These are phyloP conservation scores for Eonycteris spelaea DNA, from an alignment of 2,113 vertebrate genomes.

Conservation along the genomic window DNA sequence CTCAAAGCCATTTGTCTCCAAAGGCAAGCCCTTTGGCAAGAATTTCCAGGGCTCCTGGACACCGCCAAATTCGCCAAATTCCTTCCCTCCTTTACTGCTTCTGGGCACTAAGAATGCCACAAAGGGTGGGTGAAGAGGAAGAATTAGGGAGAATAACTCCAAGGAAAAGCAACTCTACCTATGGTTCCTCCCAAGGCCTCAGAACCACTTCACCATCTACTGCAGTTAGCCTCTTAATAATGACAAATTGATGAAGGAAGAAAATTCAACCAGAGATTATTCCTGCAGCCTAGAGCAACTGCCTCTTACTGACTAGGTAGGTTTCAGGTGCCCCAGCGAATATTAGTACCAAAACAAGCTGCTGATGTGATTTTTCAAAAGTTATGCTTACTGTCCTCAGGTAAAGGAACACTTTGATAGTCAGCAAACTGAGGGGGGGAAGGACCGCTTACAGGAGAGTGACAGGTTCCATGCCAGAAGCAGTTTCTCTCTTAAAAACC, in stretches of 20 bases:
- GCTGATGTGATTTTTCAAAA: neutral
- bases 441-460: neutral
- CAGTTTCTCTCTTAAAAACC: neutral
- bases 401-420: neutral
- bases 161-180: neutral
- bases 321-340: no score
- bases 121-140: neutral
- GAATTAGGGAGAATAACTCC: neutral
- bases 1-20: neutral
- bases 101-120: neutral
- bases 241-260: neutral
- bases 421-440: neutral
- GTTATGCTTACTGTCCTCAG: neutral
- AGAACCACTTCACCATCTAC: neutral
- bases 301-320: neutral
- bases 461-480: neutral
- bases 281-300: no score
- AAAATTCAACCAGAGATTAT: neutral
- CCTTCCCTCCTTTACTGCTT: neutral
- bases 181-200: neutral
- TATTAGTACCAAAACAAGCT: neutral
- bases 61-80: neutral
- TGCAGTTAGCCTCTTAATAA: neutral
- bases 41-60: neutral
- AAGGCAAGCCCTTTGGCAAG: neutral